These are phyloP conservation scores for Cheilosia soror DNA, from an alignment of 2,888 invertebrate species.

Conservation along the genomic window DNA sequence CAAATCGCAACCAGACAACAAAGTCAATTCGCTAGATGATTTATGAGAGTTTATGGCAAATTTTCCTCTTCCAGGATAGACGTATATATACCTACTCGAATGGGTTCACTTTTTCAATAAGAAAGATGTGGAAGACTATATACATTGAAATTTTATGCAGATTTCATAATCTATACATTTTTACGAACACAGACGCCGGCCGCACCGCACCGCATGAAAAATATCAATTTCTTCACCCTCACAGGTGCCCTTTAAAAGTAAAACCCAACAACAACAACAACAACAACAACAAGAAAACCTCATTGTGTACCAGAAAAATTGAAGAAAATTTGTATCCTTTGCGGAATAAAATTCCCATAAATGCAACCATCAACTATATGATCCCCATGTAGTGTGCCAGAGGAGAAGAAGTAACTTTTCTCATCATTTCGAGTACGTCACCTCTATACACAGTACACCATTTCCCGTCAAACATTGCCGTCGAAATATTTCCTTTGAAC, in stretches of 20 bases:
- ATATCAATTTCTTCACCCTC: slow-evolving; percentile 62
- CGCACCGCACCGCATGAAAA: slow-evolving; percentile 27
- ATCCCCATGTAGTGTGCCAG: background rate
- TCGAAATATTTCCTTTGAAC: slow-evolving; percentile 62
- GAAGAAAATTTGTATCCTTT: slow-evolving; percentile 59
- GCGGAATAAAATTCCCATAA: slow-evolving; percentile 69
- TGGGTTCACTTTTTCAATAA: slow-evolving; percentile 3
- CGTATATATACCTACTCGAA: background rate
- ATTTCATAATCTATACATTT: slow-evolving; percentile 3
- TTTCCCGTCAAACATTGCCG: slow-evolving; percentile 40
- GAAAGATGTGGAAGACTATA: background rate
- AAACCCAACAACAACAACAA: background rate
- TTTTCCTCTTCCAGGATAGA: background rate
- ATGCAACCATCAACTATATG: slow-evolving; percentile 48
- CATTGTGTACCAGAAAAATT: slow-evolving; percentile 19
- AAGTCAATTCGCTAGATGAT: slow-evolving; percentile 71
- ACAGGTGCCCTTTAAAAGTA: background rate
- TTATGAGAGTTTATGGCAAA: slow-evolving; percentile 58
- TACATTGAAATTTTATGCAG: slow-evolving; percentile 32
- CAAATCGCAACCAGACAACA: slow-evolving; percentile 69
- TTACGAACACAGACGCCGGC: slow-evolving; percentile 2
- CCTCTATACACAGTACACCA: slow-evolving; percentile 29
- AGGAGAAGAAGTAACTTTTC: slow-evolving; percentile 36
- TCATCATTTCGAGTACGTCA: slow-evolving; percentile 52
- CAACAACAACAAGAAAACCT: background rate